Evolutionary conservation across 2,797 vertebrate species (phyloP).

Genomic region (Parotocinclus haroldoi): DNA sequence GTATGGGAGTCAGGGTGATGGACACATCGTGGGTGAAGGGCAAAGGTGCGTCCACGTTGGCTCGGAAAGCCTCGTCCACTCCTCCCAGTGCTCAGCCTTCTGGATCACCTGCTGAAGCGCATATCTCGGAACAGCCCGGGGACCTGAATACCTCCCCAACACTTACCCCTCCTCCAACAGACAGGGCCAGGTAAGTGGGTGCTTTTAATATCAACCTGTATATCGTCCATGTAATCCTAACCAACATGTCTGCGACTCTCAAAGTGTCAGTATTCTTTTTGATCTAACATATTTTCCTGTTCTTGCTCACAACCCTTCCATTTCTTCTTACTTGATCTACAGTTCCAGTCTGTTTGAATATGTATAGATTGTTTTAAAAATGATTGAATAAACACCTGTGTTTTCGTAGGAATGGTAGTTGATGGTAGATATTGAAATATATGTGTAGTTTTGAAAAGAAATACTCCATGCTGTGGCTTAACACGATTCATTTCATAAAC

Average conservation of each 20-base stretch:
- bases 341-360: slow-evolving; percentile 3
- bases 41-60: slow-evolving; percentile 81
- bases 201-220: slow-evolving; percentile 26
- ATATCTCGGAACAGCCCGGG: slow-evolving; percentile 80
- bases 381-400: slow-evolving; percentile 11
- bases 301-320: background rate
- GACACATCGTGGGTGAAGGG: slow-evolving; percentile 98
- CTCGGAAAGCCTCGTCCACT: slow-evolving; percentile 82
- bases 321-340: background rate
- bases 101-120: slow-evolving; percentile 76
- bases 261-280: slow-evolving; percentile 19
- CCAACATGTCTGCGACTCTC: slow-evolving; percentile 17
- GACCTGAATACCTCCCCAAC: slow-evolving; percentile 75
- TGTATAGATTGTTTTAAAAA: slow-evolving; percentile 2
- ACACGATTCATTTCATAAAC: slow-evolving; percentile 36
- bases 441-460: slow-evolving; percentile 14
- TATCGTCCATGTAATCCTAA: background rate
- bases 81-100: slow-evolving; percentile 83
- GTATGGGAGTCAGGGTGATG: slow-evolving; percentile 98
- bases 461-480: slow-evolving; percentile 42
- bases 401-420: slow-evolving; percentile 13
- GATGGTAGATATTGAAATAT: slow-evolving; percentile 12
- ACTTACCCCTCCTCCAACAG: slow-evolving; percentile 76
- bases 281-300: slow-evolving; percentile 1
- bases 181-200: slow-evolving; percentile 84